Conservation (phyloP, 1,140 invertebrate species). For the Pollicipes pollicipes region DNA sequence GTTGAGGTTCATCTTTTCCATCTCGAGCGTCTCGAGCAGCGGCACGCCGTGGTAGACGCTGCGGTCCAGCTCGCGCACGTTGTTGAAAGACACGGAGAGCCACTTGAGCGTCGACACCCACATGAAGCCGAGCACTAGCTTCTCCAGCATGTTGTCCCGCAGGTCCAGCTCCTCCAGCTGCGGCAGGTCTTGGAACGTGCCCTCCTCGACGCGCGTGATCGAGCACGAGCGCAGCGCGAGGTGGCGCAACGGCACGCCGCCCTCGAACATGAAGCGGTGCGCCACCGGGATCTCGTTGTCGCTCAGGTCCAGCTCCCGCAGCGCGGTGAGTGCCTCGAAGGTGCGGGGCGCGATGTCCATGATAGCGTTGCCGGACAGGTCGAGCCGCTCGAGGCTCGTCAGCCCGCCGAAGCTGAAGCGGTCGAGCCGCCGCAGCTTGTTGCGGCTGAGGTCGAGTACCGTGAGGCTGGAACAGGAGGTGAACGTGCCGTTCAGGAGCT, state of each 20-base stretch:
- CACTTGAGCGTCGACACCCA: constrained; percentile 28
- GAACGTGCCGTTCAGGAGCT: constrained; percentile 17
- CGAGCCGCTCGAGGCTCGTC: constrained; percentile 13
- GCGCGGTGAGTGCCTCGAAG: constrained; percentile 19
- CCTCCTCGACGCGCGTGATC: constrained; percentile 38
- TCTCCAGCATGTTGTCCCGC: constrained; percentile 47
- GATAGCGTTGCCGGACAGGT: constrained; percentile 35
- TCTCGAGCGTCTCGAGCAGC: constrained; percentile 45
- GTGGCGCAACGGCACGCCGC: constrained; percentile 35
- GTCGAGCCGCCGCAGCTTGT: constrained; percentile 17
- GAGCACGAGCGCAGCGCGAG: constrained; percentile 42
- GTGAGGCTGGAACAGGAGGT: constrained; percentile 14
- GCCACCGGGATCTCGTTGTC: constrained; percentile 31
- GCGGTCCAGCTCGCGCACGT: constrained; percentile 39
- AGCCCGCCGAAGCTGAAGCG: constrained; percentile 17
- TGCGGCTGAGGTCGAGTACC: constrained; percentile 16
- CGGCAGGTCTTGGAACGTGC: constrained; percentile 42
- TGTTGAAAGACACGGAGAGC: constrained; percentile 52
- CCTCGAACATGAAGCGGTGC: constrained; percentile 36
- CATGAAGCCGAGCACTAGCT: constrained; percentile 49
- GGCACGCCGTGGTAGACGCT: constrained; percentile 50
- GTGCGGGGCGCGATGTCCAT: constrained; percentile 32
- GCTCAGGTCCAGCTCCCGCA: constrained; percentile 40
- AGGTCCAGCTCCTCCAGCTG: constrained; percentile 50
- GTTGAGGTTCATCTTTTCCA: constrained; percentile 31